A percentile compares a stretch with the other conserved stretches of the same genome.
These are phyloP conservation scores for Rhabditoides inermis DNA, from an alignment of 2,888 invertebrate genomes.

Conservation along the genomic window DNA sequence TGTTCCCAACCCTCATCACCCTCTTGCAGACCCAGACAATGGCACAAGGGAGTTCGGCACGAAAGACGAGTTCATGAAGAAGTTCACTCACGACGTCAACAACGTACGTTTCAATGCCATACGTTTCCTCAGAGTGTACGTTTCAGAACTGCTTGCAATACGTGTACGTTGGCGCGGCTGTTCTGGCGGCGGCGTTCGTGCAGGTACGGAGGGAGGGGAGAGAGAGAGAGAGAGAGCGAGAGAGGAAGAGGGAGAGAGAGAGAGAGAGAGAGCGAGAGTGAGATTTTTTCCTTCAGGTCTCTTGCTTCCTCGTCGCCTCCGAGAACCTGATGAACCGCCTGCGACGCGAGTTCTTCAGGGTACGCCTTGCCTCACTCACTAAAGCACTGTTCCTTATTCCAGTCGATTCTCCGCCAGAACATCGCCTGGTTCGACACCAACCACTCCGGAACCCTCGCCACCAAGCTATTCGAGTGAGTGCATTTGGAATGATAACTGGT, in stretches of 20 bases:
- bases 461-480: slow-evolving; percentile 57
- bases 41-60: not conserved
- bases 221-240: not conserved
- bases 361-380: not conserved
- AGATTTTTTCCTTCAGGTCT: slow-evolving; percentile 42
- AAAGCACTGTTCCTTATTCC: not conserved
- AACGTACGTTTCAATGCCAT: no score
- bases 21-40: not conserved
- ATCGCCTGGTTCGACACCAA: slow-evolving; percentile 56
- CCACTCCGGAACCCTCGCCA: slow-evolving; percentile 56
- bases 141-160: slow-evolving; percentile 32
- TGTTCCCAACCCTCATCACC: not conserved
- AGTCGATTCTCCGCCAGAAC: slow-evolving; percentile 54
- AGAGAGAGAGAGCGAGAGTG: not conserved
- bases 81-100: slow-evolving; percentile 23
- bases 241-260: not conserved
- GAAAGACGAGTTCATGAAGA: slow-evolving; percentile 10
- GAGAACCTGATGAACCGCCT: slow-evolving; percentile 57
- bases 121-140: no score
- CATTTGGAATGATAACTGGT: not conserved
- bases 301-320: slow-evolving; percentile 54
- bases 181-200: slow-evolving; percentile 28
- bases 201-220: slow-evolving; percentile 16
- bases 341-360: slow-evolving; percentile 54
- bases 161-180: slow-evolving; percentile 27